Base-by-base conservation (phyloP, 2,888 invertebrate genomes). In the Alentia gelatinosa region DNA sequence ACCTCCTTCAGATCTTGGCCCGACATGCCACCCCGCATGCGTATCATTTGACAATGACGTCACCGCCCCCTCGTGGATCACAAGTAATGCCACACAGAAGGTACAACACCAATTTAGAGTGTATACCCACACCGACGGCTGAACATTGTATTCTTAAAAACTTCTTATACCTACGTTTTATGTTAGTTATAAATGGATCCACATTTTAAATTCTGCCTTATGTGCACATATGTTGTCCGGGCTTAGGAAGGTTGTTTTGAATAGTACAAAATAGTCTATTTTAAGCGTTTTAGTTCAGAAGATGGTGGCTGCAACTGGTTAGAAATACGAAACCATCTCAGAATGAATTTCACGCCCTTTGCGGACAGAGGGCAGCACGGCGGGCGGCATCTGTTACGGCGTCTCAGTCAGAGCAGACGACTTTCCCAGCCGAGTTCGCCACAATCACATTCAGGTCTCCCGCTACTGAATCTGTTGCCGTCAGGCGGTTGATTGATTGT, bases 11-110 rank as follows among this genome's bases (percentile, higher is more conserved):
- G 39, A 35, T 79, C 37, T 79, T 35, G 15, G 37, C 39, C 35
- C 37, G 79, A 12, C 39, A 19, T n/a, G 39, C 79, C 79, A 79
- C 79, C 37, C 30, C 79, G 79, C 39, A 79, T 35, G 79, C 35
- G 79, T 35, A 79, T 79, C 79, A 79, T 79, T 35, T 79, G 79
- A 79, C 79, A 37, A 35, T 79, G 79, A 79, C 79, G 39, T 79
- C 79, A 79, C 79, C 79, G 79, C 79, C 79, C 79, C 79, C 79
- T 39, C 79, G 79, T 79, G 79, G 79, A 79, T 79, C 79, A 79
- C 23, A n/a, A 15, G 12, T 19, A 37, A 19, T 9, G 39, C 37
- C 26, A 9, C 7, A 79, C 39, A 79, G 39, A 39, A 23, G n/a
- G 79, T 23, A 1, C 3, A 19, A 19, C 37, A 35, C n/a, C 79